Percentiles rank a stretch among this genome's conserved stretches.
These are phyloP conservation scores for Peromyscus attwateri DNA, from an alignment of 2,797 vertebrate genomes.

Conservation along the genomic window DNA sequence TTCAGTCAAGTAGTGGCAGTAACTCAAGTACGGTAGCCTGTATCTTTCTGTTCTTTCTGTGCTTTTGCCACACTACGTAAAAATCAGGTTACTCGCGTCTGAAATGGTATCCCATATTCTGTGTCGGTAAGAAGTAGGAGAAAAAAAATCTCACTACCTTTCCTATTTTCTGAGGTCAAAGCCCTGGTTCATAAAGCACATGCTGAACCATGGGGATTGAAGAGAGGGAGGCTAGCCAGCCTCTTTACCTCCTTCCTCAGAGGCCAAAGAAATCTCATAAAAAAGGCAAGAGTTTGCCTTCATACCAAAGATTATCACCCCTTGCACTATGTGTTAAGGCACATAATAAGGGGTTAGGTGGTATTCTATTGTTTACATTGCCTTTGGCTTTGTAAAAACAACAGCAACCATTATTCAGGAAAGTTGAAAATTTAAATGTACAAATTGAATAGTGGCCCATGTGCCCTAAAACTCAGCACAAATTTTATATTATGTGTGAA, in stretches of 20 bases:
- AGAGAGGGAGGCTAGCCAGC: constrained; percentile 44
- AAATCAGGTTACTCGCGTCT: constrained; percentile 34
- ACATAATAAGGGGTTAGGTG: constrained; percentile 85
- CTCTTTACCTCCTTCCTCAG: constrained; percentile 58
- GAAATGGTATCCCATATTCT: constrained; percentile 35
- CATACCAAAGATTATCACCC: constrained; percentile 25
- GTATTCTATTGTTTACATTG: constrained; percentile 82
- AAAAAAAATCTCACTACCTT: constrained; percentile 46
- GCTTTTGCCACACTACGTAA: not conserved
- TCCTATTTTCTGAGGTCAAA: constrained; percentile 47
- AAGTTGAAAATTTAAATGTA: constrained; percentile 84
- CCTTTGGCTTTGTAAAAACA: constrained; percentile 84
- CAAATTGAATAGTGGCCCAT: constrained; percentile 78
- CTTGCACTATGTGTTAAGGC: constrained; percentile 88
- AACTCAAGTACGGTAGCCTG: constrained; percentile 35
- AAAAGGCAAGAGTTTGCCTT: constrained; percentile 15
- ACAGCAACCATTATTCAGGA: constrained; percentile 82
- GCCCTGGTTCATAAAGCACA: constrained; percentile 9
- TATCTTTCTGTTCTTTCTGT: constrained; percentile 40
- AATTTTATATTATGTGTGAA: constrained; percentile 15
- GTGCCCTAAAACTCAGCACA: constrained; percentile 62
- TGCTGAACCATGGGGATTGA: constrained; percentile 12
- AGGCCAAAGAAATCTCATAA: not conserved
- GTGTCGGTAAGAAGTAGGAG: constrained; percentile 40
- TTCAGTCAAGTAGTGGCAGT: constrained; percentile 6